Conservation (phyloP, 1,140 invertebrate species). For the Octopus sinensis region DNA sequence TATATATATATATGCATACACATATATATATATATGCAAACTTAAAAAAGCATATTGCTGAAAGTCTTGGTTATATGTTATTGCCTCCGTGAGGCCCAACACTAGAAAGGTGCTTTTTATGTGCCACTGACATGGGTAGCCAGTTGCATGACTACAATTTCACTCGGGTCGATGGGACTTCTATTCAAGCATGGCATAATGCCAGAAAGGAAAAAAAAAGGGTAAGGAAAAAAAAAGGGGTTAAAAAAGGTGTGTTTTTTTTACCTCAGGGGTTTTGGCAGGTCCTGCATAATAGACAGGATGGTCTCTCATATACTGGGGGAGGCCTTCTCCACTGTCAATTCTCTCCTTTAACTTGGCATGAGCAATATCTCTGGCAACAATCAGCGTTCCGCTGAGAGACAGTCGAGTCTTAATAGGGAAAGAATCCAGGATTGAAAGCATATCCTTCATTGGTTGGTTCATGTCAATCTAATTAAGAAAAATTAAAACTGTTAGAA, state of each 20-base stretch:
- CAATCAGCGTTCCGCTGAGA: slow-evolving; percentile 55
- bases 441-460: slow-evolving; percentile 51
- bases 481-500: background rate
- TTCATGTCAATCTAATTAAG: slow-evolving; percentile 50
- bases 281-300: slow-evolving; percentile 59
- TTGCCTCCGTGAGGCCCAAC: too few relatives aligned
- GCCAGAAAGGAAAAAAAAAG: too few relatives aligned
- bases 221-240: too few relatives aligned
- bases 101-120: too few relatives aligned
- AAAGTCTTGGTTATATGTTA: too few relatives aligned
- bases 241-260: background rate
- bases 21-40: too few relatives aligned
- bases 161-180: too few relatives aligned
- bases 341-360: slow-evolving; percentile 56
- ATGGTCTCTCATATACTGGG: slow-evolving; percentile 57
- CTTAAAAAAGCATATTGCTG: too few relatives aligned
- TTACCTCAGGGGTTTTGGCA: slow-evolving; percentile 55
- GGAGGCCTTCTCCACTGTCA: slow-evolving; percentile 50
- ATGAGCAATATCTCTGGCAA: slow-evolving; percentile 58
- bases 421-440: slow-evolving; percentile 44
- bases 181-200: too few relatives aligned
- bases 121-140: too few relatives aligned
- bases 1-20: too few relatives aligned
- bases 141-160: too few relatives aligned
- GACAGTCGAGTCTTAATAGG: slow-evolving; percentile 54